These are phyloP conservation scores for Bos indicus DNA, from an alignment of 2,113 vertebrate genomes.

Conservation along the genomic window DNA sequence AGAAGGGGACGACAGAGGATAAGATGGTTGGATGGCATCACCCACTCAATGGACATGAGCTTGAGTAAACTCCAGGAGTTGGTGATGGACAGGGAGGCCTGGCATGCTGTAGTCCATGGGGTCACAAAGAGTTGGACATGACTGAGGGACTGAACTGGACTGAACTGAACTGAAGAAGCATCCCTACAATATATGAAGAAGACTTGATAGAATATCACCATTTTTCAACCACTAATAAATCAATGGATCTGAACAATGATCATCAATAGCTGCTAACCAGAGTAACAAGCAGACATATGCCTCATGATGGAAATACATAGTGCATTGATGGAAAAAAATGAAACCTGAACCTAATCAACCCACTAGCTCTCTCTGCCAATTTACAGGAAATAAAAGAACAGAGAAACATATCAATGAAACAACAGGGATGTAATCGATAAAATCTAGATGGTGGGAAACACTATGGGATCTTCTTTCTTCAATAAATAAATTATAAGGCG, in stretches of 20 bases:
- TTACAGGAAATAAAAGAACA: constrained; percentile 24
- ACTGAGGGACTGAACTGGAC: background rate
- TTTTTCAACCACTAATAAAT: constrained; percentile 36
- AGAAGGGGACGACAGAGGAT: background rate
- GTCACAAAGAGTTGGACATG: background rate
- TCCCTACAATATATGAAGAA: constrained; percentile 1
- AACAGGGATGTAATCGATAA: background rate
- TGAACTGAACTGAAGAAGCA: background rate
- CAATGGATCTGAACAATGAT: background rate
- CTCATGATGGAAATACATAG: background rate
- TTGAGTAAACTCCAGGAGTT: background rate
- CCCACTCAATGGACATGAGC: background rate
- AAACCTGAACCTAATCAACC: background rate
- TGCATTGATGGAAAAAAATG: background rate
- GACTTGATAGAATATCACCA: background rate
- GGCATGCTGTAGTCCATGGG: background rate
- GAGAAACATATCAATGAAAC: constrained; percentile 13
- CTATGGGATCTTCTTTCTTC: background rate
- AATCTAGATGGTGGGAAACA: background rate
- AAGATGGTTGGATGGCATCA: background rate
- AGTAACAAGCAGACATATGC: background rate
- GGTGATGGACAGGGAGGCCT: background rate
- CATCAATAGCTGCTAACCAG: background rate
- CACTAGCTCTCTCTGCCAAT: background rate
- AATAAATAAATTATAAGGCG: constrained; percentile 3